A percentile compares a stretch with the other conserved stretches of the same genome.
These are phyloP conservation scores for Lethenteron camtschaticum DNA, from an alignment of 2,113 vertebrate species.

Conservation along the genomic window DNA sequence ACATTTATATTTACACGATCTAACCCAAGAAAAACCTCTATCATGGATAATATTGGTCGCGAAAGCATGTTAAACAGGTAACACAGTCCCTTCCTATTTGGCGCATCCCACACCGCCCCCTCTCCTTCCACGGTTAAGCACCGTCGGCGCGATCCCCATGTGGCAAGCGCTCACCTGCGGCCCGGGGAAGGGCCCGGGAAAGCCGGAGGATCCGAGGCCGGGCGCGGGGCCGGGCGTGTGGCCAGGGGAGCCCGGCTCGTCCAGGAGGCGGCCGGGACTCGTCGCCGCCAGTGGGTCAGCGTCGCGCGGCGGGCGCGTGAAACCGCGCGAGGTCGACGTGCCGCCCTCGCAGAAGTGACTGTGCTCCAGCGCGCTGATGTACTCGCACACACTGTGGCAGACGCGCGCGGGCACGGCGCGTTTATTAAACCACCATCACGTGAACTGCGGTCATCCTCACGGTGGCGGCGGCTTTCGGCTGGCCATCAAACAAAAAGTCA, in stretches of 20 bases:
- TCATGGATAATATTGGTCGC: too few species aligned
- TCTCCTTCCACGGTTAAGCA: too few species aligned
- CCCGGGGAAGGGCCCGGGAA: neutral
- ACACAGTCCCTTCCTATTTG: too few species aligned
- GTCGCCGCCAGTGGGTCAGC: conserved; percentile 18
- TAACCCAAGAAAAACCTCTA: too few species aligned
- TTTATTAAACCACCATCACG: too few species aligned
- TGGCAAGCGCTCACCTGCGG: neutral
- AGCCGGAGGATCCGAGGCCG: conserved; percentile 17
- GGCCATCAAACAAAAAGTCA: too few species aligned
- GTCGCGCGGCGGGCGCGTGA: conserved; percentile 26
- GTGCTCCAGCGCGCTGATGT: conserved; percentile 75
- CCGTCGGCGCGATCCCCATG: neutral
- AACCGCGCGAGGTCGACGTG: neutral
- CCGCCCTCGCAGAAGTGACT: conserved; percentile 64
- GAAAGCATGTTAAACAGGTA: too few species aligned
- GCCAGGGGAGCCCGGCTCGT: conserved; percentile 23
- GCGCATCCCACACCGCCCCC: too few species aligned
- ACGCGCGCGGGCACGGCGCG: conserved; percentile 3
- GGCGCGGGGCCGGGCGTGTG: conserved; percentile 32
- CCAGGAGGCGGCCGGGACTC: conserved; percentile 23
- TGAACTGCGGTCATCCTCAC: too few species aligned
- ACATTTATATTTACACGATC: too few species aligned
- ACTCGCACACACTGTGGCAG: conserved; percentile 58
- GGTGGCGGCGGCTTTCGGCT: too few species aligned